Evolutionary conservation across 2,888 invertebrate species (phyloP).

Genomic region (Beris chalybata): DNA sequence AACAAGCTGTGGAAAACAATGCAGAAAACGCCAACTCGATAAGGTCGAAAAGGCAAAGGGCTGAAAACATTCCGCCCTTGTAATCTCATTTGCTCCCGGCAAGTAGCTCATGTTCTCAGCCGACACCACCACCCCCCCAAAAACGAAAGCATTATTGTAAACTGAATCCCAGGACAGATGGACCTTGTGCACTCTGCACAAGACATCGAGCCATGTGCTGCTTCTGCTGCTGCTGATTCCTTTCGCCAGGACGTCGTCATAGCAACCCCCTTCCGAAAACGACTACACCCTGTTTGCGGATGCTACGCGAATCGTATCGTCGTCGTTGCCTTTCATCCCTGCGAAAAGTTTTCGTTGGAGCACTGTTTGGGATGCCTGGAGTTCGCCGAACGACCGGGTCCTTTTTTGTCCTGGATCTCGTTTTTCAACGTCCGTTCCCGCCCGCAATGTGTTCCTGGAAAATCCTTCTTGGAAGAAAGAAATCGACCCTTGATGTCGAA

Average conservation of each 20-base stretch:
- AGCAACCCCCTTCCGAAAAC: slow-evolving; percentile 23
- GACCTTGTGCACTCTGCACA: slow-evolving; percentile 17
- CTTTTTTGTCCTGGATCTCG: background rate
- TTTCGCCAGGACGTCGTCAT: slow-evolving; percentile 17
- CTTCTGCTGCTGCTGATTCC: slow-evolving; percentile 17
- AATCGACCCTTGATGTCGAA: too few relatives aligned
- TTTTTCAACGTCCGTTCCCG: background rate
- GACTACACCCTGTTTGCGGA: slow-evolving; percentile 18
- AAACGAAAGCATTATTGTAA: slow-evolving; percentile 18
- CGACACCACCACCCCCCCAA: background rate
- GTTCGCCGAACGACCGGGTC: slow-evolving; percentile 6
- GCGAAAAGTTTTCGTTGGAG: background rate
- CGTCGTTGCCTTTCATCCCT: slow-evolving; percentile 8
- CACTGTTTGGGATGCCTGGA: background rate
- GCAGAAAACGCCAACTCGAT: too few relatives aligned
- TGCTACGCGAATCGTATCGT: background rate
- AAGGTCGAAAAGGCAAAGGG: too few relatives aligned
- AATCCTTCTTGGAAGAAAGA: too few relatives aligned
- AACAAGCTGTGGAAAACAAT: too few relatives aligned
- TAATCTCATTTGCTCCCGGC: too few relatives aligned
- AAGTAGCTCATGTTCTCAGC: background rate
- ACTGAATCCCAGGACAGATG: slow-evolving; percentile 25
- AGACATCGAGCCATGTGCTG: slow-evolving; percentile 16
- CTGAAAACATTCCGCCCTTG: too few relatives aligned
- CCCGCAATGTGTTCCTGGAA: slow-evolving; percentile 5